phyloP scores from a whole-genome alignment of 1,140 invertebrate genomes.

The Drosophila burlai region DNA sequence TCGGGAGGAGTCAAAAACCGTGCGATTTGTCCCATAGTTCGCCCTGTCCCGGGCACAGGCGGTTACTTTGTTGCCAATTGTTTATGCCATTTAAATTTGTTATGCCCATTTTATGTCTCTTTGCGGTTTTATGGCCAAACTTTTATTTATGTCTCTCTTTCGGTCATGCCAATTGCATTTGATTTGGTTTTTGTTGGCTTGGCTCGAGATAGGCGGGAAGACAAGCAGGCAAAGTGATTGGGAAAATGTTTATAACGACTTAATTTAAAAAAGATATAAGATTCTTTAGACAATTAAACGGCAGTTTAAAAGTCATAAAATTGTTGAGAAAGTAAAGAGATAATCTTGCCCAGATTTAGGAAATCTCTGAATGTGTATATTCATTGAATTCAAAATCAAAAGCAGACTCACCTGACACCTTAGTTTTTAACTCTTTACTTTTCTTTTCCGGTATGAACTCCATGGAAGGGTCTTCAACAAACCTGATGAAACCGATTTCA shows the following conservation, averaged over 20 bases:
- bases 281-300: constrained; percentile 3
- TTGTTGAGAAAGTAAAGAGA: not conserved
- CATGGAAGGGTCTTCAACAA: not conserved
- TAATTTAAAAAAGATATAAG: constrained; percentile 2
- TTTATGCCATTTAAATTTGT: constrained; percentile 63
- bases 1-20: constrained; percentile 39
- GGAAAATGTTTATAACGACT: constrained; percentile 8
- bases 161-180: constrained; percentile 46
- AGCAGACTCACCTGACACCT: no score
- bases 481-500: not conserved
- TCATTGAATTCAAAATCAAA: not conserved
- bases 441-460: not conserved
- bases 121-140: constrained; percentile 56
- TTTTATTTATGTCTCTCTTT: constrained; percentile 59
- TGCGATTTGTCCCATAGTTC: constrained; percentile 48
- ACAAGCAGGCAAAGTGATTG: constrained; percentile 8
- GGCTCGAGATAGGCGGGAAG: not conserved
- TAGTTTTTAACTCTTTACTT: no score
- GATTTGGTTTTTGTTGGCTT: constrained; percentile 30
- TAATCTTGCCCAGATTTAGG: not conserved
- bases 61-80: constrained; percentile 59
- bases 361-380: not conserved
- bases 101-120: constrained; percentile 50
- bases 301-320: not conserved
- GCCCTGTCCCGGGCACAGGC: not conserved